Evolutionary conservation across 2,888 invertebrate species (phyloP), one percentile per base, ranked within the genome.

Genomic region (Sarcophaga carnaria): DNA sequence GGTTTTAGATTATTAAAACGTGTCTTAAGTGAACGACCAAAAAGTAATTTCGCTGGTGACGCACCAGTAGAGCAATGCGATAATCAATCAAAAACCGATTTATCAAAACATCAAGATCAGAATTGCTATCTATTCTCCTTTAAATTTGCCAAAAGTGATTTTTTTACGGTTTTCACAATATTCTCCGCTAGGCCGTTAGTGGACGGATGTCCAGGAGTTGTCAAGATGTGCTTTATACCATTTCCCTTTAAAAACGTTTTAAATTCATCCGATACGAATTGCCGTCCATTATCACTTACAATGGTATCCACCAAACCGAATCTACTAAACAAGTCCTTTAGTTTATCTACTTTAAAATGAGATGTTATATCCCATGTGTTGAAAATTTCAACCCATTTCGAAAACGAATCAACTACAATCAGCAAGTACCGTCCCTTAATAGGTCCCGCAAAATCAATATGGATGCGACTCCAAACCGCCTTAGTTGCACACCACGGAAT

Each of bases 201-300:
- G 25, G 66, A 49, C 11, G 76, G 62, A 66, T 75, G 75, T 20
- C 75, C 64, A 62, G 75, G 67, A 27, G 66, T 54, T n/a, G 72
- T 60, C 49, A 59, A 71, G 8, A 59, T 71, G 27, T 62, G 62
- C 17, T 20, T 60, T n/a, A 60, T 62, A 6, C 22, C 37, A 45
- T 62, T 62, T 2, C 25, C 88, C 90, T 8, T 75, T 90, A 84
- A 92, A 90, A 47, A 89, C 87, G 27, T 88, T 91, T 79, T 92
- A 87, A 90, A 78, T 60, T 69, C 69, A n/a, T 60, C n/a, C 6
- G 69, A 78, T 11, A 47, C 47, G 25, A 78, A 69, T 45, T 69
- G 77, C 17, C 77, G 66, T 20, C 63, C 69, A 72, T 64, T 63
- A 67, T 71, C 71, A 64, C 70, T 80, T 63, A 80, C 80, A 49